Conservation (phyloP, 2,113 vertebrate species). For the Scytalopus superciliaris region DNA sequence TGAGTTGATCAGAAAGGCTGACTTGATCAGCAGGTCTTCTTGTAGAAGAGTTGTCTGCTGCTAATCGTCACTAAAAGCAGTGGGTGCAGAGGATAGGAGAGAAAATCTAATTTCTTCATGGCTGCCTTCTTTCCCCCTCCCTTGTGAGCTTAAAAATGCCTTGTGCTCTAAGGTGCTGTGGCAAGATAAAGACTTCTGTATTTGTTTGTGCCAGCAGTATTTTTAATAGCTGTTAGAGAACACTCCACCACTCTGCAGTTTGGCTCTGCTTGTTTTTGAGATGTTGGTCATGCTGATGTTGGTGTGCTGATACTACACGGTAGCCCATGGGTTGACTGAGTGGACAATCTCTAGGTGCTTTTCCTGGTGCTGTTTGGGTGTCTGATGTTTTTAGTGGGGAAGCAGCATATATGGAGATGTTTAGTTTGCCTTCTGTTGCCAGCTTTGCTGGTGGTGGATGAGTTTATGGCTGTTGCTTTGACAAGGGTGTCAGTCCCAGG, state of each 20-base stretch:
- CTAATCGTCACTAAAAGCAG: not conserved
- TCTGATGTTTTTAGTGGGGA: not conserved
- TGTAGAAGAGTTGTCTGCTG: not conserved
- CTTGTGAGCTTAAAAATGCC: not conserved
- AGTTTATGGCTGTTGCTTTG: not conserved
- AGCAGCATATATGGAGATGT: fast-evolving
- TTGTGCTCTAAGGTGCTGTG: not conserved
- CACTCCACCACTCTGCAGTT: not conserved
- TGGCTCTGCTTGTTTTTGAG: not conserved
- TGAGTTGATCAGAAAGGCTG: not conserved
- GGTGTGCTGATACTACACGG: not conserved
- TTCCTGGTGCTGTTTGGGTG: not conserved
- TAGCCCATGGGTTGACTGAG: not conserved
- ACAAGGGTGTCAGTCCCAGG: not conserved
- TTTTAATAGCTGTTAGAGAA: not conserved
- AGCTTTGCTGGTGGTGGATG: not conserved
- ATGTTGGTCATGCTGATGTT: not conserved
- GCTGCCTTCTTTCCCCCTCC: not conserved
- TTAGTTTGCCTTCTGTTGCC: not conserved
- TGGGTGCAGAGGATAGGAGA: not conserved
- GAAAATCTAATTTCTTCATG: not conserved
- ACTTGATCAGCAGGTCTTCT: not conserved
- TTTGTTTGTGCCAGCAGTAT: not conserved
- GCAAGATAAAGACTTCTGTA: not conserved
- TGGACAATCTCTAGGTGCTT: not conserved